Evolutionary conservation across 2,888 invertebrate species (phyloP), one percentile per base, ranked within the genome.

Genomic region (Harpalus rubripes): DNA sequence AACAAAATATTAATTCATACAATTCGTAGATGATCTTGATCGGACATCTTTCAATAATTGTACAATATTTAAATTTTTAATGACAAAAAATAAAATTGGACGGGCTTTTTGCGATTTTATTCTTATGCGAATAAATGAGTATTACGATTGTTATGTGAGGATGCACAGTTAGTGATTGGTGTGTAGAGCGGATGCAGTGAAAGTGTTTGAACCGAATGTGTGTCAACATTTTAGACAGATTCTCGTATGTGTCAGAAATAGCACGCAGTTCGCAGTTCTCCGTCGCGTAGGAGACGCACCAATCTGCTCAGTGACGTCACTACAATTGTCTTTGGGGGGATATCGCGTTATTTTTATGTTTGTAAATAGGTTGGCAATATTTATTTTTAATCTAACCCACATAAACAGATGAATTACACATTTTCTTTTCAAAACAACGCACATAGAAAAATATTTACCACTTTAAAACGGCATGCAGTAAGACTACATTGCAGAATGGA

Each of bases 191-290:
- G 44, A 12, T 74, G 44, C 56, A 78, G 78, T 56, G 78, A 78
- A 78, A 78, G 78, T 78, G 26, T 78, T 56, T 74, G 58, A 78
- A 78, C 56, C 18, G 78, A 56, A 78, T 56, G 56, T 78, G 58
- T 78, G 78, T 78, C 78, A 78, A 68, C 68, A 26, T 41, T 68
- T 68, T 68, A 68, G 68, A 32, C 39, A 68, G 63, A 68, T 68
- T 68, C 32, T 32, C 15, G 68, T n/a, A 39, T 39, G 32, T n/a
- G n/a, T 12, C 39, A 41, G 39, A 68, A 68, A 68, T 68, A 68
- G 68, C 26, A 39, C 68, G 39, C 12, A 63, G 12, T 32, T 12
- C 44, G 44, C 44, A 52, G 44, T 52, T 52, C 10, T 52, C 44
- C 44, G 44, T 32, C 32, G 68, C 68, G 68, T 39, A 68, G 68